phyloP scores from a whole-genome alignment of 2,888 invertebrate species.

The Agrotis segetum region DNA sequence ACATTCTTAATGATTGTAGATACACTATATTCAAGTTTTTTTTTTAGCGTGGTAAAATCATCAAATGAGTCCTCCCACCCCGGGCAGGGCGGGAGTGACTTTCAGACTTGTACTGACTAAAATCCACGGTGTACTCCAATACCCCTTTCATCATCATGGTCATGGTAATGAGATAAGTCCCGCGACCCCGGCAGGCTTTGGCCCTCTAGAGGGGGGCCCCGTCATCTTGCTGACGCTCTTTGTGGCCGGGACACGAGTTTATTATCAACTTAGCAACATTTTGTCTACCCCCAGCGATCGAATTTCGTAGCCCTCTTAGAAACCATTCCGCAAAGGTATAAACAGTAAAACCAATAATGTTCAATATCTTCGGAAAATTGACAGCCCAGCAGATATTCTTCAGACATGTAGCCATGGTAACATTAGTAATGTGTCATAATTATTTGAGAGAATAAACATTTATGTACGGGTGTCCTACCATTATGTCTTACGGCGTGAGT shows the following conservation, averaged over 20 bases:
- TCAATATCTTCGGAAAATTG: conserved; percentile 9
- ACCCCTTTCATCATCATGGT: too few relatives aligned
- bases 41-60: too few relatives aligned
- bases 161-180: too few relatives aligned
- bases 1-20: not conserved
- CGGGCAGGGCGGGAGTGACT: too few relatives aligned
- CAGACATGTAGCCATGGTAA: conserved; percentile 9
- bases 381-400: conserved; percentile 20
- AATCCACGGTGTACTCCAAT: too few relatives aligned
- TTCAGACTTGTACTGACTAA: too few relatives aligned
- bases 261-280: not conserved
- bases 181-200: too few relatives aligned
- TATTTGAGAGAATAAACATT: conserved; percentile 19
- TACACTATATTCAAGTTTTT: not conserved
- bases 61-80: too few relatives aligned
- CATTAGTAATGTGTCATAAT: conserved; percentile 17
- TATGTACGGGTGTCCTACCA: too few relatives aligned
- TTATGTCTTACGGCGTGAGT: too few relatives aligned
- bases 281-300: not conserved
- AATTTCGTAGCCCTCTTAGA: not conserved
- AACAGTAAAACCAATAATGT: conserved; percentile 28
- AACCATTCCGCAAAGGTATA: conserved; percentile 9
- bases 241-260: not conserved
- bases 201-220: too few relatives aligned
- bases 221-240: too few relatives aligned